Base-by-base conservation (phyloP, 2,113 vertebrate species). In the Daphoenositta chrysoptera region DNA sequence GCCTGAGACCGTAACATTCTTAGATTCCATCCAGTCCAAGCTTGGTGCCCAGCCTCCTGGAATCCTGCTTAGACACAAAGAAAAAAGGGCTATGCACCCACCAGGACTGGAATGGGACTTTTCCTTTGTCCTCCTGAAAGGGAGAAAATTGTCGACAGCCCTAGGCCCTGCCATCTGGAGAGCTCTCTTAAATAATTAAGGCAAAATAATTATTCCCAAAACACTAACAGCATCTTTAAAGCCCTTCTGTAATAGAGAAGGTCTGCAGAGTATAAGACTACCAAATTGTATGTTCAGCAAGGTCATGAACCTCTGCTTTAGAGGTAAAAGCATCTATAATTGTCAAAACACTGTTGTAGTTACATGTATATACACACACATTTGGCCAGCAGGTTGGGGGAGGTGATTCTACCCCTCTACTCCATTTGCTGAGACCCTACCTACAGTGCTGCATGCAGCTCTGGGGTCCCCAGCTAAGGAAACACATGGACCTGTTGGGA, bases 211-310 rank as follows among this genome's bases (percentile, higher is more conserved):
- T 72, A 44, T 37, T 44, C 15, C 26, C 3, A 1, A 42, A 72
- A 48, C 3, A 9, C 17, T 31, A 81, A 44, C 3, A 76, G 6
- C 31, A 72, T 22, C 14, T 81, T 81, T 78, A 42, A 91, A 87
- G 47, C 3, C 16, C 5, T 84, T 66, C 39, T 35, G 12, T 26
- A 39, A 30, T 1, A 13, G 20, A 9, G 11, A 35, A 47, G 6
- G 4, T 26, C n/a, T 76, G 40, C 5, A 60, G 18, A 53, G 13
- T 28, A 86, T 39, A n/a, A 77, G n/a, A 4, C 20, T 56, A 37
- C 22, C 1, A n/a, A 5, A 4, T 2, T 24, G 2, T 42, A 31
- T 3, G 3, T 50, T 57, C 28, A 53, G 12, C 3, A 23, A 54
- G 13, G 23, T 42, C 42, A 91, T 8, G 4, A 86, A n/a, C 11